Percentiles rank a stretch among this genome's conserved stretches.
Conservation (phyloP, 2,888 invertebrate species). For the Schizaphis graminum region DNA sequence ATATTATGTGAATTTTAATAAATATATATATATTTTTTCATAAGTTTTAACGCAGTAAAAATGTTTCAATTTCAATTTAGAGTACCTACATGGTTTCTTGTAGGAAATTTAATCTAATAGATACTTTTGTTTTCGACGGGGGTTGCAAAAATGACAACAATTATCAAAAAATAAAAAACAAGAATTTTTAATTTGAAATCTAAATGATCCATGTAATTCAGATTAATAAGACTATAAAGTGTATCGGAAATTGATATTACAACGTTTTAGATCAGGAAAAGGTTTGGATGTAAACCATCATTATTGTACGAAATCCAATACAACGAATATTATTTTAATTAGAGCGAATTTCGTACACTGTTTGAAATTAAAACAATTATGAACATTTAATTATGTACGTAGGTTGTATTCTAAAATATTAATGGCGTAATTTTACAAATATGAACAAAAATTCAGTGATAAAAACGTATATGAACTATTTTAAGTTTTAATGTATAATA, state of each 20-base stretch:
- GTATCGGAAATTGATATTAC: background rate
- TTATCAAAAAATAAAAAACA: background rate
- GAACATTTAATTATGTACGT: background rate
- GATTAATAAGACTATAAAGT: background rate
- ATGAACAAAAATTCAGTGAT: background rate
- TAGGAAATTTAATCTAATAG: background rate
- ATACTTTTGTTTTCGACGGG: background rate
- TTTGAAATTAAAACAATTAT: background rate
- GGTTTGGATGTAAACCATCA: background rate
- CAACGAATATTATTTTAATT: background rate
- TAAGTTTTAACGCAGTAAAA: background rate
- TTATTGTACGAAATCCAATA: background rate
- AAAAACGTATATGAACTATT: background rate
- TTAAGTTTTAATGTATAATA: background rate
- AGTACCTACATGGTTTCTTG: background rate
- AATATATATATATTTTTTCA: background rate
- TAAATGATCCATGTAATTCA: background rate
- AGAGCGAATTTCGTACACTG: background rate
- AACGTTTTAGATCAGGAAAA: background rate
- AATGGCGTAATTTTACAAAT: background rate
- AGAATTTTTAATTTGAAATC: background rate
- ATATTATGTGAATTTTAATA: background rate
- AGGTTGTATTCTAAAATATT: background rate
- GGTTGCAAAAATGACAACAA: background rate
- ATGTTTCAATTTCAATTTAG: background rate